These are phyloP conservation scores for Nerophis lumbriciformis DNA, from an alignment of 2,113 vertebrate genomes.

Conservation along the genomic window DNA sequence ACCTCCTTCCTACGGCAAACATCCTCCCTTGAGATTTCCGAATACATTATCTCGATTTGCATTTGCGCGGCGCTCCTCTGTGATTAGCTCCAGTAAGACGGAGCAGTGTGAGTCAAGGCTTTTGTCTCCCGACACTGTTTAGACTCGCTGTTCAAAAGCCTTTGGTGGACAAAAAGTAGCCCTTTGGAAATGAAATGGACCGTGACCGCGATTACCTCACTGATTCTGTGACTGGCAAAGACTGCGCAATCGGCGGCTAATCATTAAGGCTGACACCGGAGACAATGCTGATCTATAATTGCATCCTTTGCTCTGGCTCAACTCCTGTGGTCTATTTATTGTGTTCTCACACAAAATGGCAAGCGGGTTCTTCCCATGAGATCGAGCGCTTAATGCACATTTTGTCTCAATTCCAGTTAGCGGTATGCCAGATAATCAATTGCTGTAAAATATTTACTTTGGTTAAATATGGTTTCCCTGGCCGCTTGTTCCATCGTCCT, in stretches of 20 bases:
- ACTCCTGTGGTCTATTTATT: constrained; percentile 46
- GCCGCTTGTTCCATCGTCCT: neutral
- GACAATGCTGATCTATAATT: constrained; percentile 61
- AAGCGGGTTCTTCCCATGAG: constrained; percentile 7
- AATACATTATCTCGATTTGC: constrained; percentile 32
- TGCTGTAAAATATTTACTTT: constrained; percentile 29
- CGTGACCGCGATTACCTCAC: constrained; percentile 62
- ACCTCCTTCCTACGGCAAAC: constrained; percentile 18
- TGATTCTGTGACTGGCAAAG: constrained; percentile 54
- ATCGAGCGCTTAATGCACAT: constrained; percentile 14
- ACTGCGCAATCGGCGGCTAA: constrained; percentile 41
- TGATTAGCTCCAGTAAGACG: constrained; percentile 40
- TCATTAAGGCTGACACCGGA: constrained; percentile 48
- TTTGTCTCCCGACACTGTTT: constrained; percentile 50
- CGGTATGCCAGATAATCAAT: constrained; percentile 19
- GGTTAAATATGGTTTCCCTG: neutral
- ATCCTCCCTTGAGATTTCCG: constrained; percentile 4
- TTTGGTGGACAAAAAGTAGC: constrained; percentile 50
- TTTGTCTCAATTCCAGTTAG: constrained; percentile 28
- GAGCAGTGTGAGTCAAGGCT: constrained; percentile 37
- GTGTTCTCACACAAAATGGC: constrained; percentile 25
- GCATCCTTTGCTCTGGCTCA: constrained; percentile 30
- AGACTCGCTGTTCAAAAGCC: constrained; percentile 39
- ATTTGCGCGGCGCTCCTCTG: constrained; percentile 23
- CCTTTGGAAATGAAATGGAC: constrained; percentile 49